A percentile compares a stretch with the other conserved stretches of the same genome.
Conservation (phyloP, 2,797 vertebrate genomes). For the Spinus pinus region DNA sequence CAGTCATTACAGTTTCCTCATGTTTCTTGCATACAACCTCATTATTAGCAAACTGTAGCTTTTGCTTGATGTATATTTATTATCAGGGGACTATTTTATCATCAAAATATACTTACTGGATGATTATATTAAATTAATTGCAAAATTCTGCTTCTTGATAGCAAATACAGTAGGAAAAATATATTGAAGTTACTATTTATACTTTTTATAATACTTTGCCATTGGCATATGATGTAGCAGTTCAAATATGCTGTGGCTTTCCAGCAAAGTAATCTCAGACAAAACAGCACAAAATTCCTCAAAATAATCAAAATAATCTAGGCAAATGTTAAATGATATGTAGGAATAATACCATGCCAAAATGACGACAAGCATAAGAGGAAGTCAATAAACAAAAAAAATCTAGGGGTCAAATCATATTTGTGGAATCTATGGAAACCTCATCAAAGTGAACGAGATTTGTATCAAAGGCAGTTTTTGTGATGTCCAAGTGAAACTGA, state of each 20-base stretch:
- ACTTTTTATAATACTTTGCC: not conserved
- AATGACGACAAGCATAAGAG: not conserved
- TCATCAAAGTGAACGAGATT: not conserved
- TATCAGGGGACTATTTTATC: slow-evolving; percentile 15
- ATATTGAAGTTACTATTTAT: not conserved
- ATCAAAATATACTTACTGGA: slow-evolving; percentile 28
- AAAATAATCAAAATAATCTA: not conserved
- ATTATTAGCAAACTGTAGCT: not conserved
- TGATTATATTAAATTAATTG: slow-evolving; percentile 5
- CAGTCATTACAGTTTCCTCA: not conserved
- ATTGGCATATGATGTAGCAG: not conserved
- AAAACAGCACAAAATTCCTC: not conserved
- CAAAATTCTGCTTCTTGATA: slow-evolving; percentile 8
- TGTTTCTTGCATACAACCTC: not conserved
- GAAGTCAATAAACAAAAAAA: not conserved
- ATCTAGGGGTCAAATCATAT: not conserved
- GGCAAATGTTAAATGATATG: not conserved
- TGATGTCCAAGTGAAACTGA: not conserved
- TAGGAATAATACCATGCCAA: not conserved
- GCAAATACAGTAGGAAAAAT: not conserved
- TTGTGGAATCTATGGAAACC: not conserved
- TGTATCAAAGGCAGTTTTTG: not conserved
- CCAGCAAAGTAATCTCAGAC: not conserved
- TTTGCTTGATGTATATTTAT: not conserved
- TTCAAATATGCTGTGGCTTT: not conserved